Evolutionary conservation across 2,888 invertebrate genomes (phyloP).

Genomic region (Cabera pusaria): DNA sequence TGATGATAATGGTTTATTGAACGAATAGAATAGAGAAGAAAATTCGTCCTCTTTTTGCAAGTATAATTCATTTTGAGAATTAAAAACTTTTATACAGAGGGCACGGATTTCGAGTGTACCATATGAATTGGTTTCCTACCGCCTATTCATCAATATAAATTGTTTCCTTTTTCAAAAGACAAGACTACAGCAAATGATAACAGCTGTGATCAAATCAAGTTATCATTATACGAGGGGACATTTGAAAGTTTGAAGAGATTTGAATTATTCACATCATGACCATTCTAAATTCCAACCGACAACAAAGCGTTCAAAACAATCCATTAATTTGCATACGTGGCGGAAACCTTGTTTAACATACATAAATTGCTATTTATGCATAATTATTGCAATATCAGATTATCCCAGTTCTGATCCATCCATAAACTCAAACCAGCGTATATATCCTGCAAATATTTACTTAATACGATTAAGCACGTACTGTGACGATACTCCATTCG

Average conservation of each 20-base stretch:
- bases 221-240: constrained; percentile 36
- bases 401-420: constrained; percentile 48
- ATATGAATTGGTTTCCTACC: too few species aligned
- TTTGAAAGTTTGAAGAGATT: constrained; percentile 43
- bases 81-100: too few species aligned
- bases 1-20: too few species aligned
- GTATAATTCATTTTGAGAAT: too few species aligned
- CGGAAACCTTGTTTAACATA: constrained; percentile 47
- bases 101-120: constrained; percentile 28
- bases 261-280: constrained; percentile 49
- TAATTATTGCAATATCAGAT: constrained; percentile 47
- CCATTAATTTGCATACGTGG: constrained; percentile 45
- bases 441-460: constrained; percentile 61
- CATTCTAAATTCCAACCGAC: constrained; percentile 33
- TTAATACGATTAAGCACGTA: constrained; percentile 59
- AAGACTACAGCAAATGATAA: not conserved
- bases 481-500: constrained; percentile 53
- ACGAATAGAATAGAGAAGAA: too few species aligned
- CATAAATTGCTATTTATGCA: constrained; percentile 52
- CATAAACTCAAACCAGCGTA: constrained; percentile 47
- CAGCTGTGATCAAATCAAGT: constrained; percentile 4
- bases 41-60: too few species aligned
- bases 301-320: constrained; percentile 47
- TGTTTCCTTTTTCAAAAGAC: too few species aligned
- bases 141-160: too few species aligned